Conservation (phyloP, 2,888 invertebrate species). For the Deroplatys truncata region DNA sequence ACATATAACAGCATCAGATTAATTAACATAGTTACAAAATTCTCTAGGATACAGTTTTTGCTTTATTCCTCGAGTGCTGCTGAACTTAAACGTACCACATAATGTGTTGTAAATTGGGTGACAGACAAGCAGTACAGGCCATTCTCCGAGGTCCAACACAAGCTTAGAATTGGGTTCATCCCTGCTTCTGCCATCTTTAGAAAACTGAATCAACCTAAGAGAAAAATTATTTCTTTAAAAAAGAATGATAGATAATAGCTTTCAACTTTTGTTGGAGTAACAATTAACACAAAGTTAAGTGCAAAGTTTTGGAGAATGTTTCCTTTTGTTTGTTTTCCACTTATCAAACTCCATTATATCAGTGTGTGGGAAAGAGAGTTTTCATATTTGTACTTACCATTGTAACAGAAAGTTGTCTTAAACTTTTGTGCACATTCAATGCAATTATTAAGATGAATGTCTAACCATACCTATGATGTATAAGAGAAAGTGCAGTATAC, state of each 20-base stretch:
- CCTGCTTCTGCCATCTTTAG: not conserved
- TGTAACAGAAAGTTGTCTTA: not conserved
- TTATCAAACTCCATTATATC: no score
- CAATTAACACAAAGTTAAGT: not conserved
- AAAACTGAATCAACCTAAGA: conserved; percentile 10
- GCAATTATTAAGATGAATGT: not conserved
- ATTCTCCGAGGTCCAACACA: not conserved
- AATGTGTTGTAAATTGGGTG: not conserved
- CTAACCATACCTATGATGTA: no score
- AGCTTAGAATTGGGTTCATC: not conserved
- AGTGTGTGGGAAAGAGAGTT: not conserved
- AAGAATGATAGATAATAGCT: not conserved
- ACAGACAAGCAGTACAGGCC: not conserved
- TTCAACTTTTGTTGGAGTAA: not conserved
- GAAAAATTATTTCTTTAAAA: conserved; percentile 4
- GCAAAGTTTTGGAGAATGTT: not conserved
- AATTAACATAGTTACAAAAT: not conserved
- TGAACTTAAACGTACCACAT: not conserved
- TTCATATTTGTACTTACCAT: not conserved
- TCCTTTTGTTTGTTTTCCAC: no score
- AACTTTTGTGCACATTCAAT: not conserved
- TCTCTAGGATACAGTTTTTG: not conserved
- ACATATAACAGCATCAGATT: not conserved
- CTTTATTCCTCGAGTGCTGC: not conserved
- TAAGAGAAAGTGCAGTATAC: no score